Base-by-base conservation (phyloP, 1,140 invertebrate genomes). In the Aphidius ervi region DNA sequence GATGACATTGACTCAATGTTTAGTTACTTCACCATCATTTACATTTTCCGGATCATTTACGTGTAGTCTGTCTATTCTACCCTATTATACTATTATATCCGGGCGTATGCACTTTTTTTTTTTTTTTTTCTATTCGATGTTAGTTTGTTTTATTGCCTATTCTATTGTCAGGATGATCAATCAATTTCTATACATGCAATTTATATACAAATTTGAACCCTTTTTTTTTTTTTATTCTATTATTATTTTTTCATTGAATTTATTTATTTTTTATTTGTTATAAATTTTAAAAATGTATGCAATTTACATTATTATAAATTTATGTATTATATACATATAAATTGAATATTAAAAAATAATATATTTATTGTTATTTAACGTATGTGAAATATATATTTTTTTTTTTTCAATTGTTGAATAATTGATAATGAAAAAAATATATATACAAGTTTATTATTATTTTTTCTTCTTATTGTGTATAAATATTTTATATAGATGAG, bases 1-100 rank as follows among this genome's bases (percentile, higher is more conserved):
- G 23, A 31, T 31, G 23, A 31, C 23, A 31, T 31, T 31, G 23
- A 31, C 23, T 31, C 23, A 31, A 31, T 49, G 8, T 9, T 52
- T 9, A 23, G 37, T 31, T 8, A 52, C 37, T 5, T 52, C 16
- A 41, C 16, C 42, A 48, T 60, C 59, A 52, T 55, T 60, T 60
- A 55, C 59, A 60, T 60, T 60, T 60, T 60, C 59, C 59, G 52
- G 59, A 60, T 60, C 59, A 60, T 60, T 60, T 60, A 60, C 50
- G 40, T 52, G 23, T 20, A 59, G 40, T 50, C 48, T 42, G 31
- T 45, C 57, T 54, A 31, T 43, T 49, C 49, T 4, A 31, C 41
- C 49, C 50, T 23, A 8, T 43, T 23, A 46, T 7, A 55, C 9
- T n/a, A 41, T 54, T 10, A 23, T 16, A 16, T 40, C 42, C 7